These are phyloP conservation scores for Aplysina aerophoba DNA, from an alignment of 37 sponge, comb jelly and placozoan species.

Conservation along the genomic window DNA sequence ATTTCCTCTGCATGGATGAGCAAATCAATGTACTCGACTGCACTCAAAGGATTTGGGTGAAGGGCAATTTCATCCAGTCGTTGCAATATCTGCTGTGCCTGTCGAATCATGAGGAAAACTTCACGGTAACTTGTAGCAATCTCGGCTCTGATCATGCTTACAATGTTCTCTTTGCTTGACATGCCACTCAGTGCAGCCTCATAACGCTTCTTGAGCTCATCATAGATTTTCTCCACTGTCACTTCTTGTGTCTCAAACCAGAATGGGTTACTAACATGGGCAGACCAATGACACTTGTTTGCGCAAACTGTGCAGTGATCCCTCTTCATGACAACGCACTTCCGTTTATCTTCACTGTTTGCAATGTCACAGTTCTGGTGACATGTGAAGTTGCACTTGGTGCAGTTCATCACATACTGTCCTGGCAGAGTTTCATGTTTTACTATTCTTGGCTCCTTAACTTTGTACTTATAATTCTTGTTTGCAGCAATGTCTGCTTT, in stretches of 20 bases:
- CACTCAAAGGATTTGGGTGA: neutral
- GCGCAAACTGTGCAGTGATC: constrained; percentile 61
- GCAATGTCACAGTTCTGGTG: constrained; percentile 55
- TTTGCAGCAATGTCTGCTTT: constrained; percentile 46
- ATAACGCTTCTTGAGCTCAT: constrained; percentile 63
- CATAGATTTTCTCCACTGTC: constrained; percentile 41
- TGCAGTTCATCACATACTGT: constrained; percentile 68
- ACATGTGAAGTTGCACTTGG: constrained; percentile 74
- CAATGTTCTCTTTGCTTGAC: constrained; percentile 28
- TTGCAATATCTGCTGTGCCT: constrained; percentile 4
- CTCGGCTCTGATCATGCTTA: constrained; percentile 5
- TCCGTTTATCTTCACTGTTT: constrained; percentile 57
- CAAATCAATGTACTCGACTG: constrained; percentile 2
- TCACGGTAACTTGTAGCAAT: neutral
- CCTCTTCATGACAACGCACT: constrained; percentile 69
- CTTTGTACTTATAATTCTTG: constrained; percentile 66
- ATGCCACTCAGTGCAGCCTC: constrained; percentile 40
- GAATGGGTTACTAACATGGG: constrained; percentile 64
- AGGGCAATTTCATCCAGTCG: constrained; percentile 22
- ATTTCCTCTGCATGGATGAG: constrained; percentile 6
- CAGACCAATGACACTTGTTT: constrained; percentile 55
- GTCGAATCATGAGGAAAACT: neutral
- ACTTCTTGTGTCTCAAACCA: constrained; percentile 62
- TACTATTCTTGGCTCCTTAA: constrained; percentile 40
- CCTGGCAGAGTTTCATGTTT: constrained; percentile 39